phyloP scores from a whole-genome alignment of 1,140 invertebrate species.

The Lordiphosa stackelbergi region DNA sequence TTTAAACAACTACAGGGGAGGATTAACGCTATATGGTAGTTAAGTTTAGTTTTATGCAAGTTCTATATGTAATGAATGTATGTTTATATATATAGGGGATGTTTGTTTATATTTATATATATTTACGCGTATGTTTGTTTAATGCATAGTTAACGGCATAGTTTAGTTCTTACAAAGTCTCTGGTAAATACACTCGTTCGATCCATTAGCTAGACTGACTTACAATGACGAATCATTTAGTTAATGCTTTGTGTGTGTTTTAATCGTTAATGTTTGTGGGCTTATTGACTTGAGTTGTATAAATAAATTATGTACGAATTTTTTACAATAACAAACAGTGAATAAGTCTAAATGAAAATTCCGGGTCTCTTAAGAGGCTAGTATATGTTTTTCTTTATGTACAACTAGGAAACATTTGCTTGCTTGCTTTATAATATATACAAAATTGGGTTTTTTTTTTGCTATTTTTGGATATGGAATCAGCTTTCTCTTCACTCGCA shows the following conservation, averaged over 20 bases:
- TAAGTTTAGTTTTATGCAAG: constrained; percentile 5
- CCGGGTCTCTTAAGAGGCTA: constrained; percentile 28
- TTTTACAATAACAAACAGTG: constrained; percentile 30
- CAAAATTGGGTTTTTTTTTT: constrained; percentile 25
- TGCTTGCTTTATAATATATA: constrained; percentile 56
- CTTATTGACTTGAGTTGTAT: constrained; percentile 63
- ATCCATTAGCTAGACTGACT: constrained; percentile 39
- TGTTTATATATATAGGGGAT: constrained; percentile 34
- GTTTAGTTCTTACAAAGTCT: constrained; percentile 53
- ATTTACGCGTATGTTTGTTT: constrained; percentile 34
- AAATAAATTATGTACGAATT: constrained; percentile 47
- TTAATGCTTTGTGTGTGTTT: constrained; percentile 26
- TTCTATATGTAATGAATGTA: constrained; percentile 53
- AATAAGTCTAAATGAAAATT: constrained; percentile 18
- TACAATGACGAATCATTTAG: constrained; percentile 33
- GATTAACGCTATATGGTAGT: constrained; percentile 72
- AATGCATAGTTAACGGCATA: constrained; percentile 68
- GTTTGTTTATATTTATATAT: constrained; percentile 37
- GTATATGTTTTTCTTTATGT: constrained; percentile 42
- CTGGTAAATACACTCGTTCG: constrained; percentile 57
- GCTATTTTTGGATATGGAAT: constrained; percentile 15
- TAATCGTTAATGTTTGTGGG: constrained; percentile 13
- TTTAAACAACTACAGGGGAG: constrained; percentile 68
- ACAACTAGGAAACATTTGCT: constrained; percentile 68
- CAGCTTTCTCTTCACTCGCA: constrained; percentile 4